Evolutionary conservation across 1,140 invertebrate genomes (phyloP).

Genomic region (Nylanderia fulva): DNA sequence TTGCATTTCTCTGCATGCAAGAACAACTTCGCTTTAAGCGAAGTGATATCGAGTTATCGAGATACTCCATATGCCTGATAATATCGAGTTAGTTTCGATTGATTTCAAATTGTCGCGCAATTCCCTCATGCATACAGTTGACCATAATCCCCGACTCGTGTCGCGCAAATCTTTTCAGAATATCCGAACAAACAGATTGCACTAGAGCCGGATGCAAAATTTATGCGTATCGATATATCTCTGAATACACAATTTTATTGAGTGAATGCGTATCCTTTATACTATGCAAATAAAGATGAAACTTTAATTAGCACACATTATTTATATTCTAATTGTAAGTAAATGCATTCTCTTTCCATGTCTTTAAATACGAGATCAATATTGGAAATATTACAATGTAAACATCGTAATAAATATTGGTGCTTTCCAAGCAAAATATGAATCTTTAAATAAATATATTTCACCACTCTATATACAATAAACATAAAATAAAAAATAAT

Average conservation of each 20-base stretch:
- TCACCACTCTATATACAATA: not conserved
- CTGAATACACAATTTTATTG: constrained; percentile 4
- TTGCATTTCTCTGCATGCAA: constrained; percentile 35
- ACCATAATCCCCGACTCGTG: constrained; percentile 22
- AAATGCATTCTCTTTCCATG: not conserved
- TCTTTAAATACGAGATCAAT: not conserved
- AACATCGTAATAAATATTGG: not conserved
- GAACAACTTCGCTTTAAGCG: constrained; percentile 19
- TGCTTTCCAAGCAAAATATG: not conserved
- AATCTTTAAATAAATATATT: not conserved
- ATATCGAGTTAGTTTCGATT: constrained; percentile 40
- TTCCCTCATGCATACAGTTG: not conserved
- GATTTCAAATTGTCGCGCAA: constrained; percentile 20
- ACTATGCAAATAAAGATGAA: not conserved
- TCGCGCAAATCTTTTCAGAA: constrained; percentile 24
- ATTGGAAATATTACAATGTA: not conserved
- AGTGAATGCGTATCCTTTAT: not conserved
- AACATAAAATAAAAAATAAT: not conserved
- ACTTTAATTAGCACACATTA: constrained; percentile 22
- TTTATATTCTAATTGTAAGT: not conserved
- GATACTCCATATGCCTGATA: constrained; percentile 8
- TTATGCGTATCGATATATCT: constrained; percentile 20
- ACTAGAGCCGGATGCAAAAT: constrained; percentile 1
- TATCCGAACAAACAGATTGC: not conserved
- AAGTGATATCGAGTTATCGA: not conserved